Evolutionary conservation across 2,888 invertebrate genomes (phyloP).

Genomic region (Luperina nickerlii): DNA sequence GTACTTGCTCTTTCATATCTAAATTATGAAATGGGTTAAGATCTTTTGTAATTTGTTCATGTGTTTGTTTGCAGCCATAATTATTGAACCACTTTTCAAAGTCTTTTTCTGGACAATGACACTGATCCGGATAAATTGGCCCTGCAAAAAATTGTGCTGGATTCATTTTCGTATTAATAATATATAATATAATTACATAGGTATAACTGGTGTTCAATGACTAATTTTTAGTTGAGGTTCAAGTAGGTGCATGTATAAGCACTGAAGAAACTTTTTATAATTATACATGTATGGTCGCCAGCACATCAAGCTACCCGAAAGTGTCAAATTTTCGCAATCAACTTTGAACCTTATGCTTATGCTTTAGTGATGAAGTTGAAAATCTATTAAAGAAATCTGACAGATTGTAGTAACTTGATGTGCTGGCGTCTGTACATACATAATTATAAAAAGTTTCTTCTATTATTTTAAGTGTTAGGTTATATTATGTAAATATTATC

Average conservation of each 20-base stretch:
- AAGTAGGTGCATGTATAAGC: neutral
- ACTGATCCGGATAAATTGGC: constrained; percentile 94
- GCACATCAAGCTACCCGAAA: no score
- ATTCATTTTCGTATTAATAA: neutral
- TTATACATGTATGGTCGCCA: no score
- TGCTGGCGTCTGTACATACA: no score
- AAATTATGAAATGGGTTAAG: constrained; percentile 92
- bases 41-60: constrained; percentile 93
- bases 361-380: no score
- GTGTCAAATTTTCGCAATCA: no score
- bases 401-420: no score
- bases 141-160: constrained; percentile 82
- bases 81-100: constrained; percentile 92
- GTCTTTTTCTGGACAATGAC: constrained; percentile 93
- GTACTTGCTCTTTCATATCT: constrained; percentile 92
- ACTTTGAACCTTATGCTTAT: no score
- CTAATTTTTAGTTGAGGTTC: neutral
- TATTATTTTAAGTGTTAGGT: no score
- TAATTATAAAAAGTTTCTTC: no score
- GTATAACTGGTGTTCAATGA: neutral
- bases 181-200: neutral
- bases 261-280: no score
- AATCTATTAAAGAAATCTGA: no score
- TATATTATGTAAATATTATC: no score
- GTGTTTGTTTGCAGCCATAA: constrained; percentile 91